Evolutionary conservation across 2,797 vertebrate genomes (phyloP).

Genomic region (Peromyscus attwateri): DNA sequence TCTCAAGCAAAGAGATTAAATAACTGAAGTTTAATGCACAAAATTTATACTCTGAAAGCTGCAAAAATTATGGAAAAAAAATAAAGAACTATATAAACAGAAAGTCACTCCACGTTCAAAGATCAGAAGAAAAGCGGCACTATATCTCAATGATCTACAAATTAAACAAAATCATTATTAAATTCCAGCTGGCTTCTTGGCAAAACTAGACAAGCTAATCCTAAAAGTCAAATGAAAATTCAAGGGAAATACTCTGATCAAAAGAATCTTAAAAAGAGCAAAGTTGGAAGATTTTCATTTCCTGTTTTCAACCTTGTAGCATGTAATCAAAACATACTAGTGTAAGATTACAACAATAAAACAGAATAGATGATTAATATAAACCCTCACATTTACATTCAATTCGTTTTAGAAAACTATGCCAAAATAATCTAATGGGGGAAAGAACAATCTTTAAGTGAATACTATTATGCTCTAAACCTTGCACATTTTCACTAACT

Average conservation of each 20-base stretch:
- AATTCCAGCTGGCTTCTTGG: constrained; percentile 43
- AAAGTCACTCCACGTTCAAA: not conserved
- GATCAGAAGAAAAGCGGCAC: not conserved
- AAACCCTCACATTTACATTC: not conserved
- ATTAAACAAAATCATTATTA: constrained; percentile 20
- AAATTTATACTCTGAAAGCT: constrained; percentile 52
- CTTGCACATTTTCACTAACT: not conserved
- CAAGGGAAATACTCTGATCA: constrained; percentile 15
- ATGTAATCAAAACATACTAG: constrained; percentile 34
- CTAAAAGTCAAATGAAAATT: constrained; percentile 45
- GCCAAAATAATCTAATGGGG: not conserved
- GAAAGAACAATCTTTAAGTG: constrained; percentile 11
- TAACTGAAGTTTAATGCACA: not conserved
- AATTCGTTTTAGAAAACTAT: not conserved
- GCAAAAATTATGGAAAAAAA: not conserved
- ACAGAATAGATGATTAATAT: not conserved
- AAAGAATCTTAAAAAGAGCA: constrained; percentile 37
- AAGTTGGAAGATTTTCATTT: constrained; percentile 47
- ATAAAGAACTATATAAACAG: not conserved
- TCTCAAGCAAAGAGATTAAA: constrained; percentile 41
- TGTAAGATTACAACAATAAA: not conserved
- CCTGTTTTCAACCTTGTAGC: constrained; percentile 38
- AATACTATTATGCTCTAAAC: constrained; percentile 15
- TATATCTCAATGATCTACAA: not conserved
- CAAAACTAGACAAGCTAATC: constrained; percentile 17